Base-by-base conservation (phyloP, 2,888 invertebrate species). In the Altica lythri region DNA sequence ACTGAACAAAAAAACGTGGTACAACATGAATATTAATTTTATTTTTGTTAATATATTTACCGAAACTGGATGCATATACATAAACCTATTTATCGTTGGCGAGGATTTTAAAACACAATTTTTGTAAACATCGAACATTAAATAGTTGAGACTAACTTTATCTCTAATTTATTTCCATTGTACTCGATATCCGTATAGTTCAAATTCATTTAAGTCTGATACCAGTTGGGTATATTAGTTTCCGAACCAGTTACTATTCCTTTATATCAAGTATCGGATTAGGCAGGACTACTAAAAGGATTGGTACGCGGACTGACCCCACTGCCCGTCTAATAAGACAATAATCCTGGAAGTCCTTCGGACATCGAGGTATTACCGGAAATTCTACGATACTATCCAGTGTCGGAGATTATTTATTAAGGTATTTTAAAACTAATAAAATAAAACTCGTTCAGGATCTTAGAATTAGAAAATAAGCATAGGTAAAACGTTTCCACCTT, bases 281-380 rank as follows among this genome's bases (percentile, higher is more conserved):
- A 72, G 66, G 60, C 58, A 59, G 69, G 68, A 65, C 66, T 51
- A 60, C 63, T 65, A 64, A 68, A 67, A 68, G 69, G 71, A 70
- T 66, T 67, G 68, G 68, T 66, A 52, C 55, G 60, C 63, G 45
- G 51, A 68, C 66, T 69, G 70, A 70, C 71, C 70, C 69, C 65
- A 67, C 65, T 71, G 65, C 68, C 70, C 55, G 35, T 56, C 74
- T 73, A 74, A 74, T 74, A 74, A 74, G 74, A 74, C 73, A 72
- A 70, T 74, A 74, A 74, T 74, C 74, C 74, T 70, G 60, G 62
- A 68, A 70, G 72, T 69, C 71, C 67, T 67, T 66, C 62, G 61
- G 63, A 60, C 55, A 42, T 55, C 43, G 59, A 57, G 63, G 64
- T 59, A 63, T 66, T 66, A 64, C 49, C 42, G 52, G 44, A 57